These are phyloP conservation scores for Telenomus remus DNA, from an alignment of 1,140 invertebrate species.

Conservation along the genomic window DNA sequence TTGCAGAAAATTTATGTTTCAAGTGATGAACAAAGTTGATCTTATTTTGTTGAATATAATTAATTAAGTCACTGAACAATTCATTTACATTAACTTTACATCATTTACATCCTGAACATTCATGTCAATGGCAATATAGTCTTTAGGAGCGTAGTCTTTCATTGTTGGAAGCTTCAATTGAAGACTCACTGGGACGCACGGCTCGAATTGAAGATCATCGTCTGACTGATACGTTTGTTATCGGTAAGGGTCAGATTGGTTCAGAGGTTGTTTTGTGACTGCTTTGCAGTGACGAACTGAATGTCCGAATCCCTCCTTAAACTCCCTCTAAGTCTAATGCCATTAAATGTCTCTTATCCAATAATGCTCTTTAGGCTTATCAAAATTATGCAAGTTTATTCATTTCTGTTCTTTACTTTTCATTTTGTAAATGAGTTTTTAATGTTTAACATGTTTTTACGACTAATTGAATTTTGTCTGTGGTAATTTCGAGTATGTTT, in stretches of 20 bases:
- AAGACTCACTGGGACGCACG: constrained; percentile 1
- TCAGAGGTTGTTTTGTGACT: constrained; percentile 38
- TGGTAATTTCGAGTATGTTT: too few species aligned
- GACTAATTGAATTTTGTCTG: too few species aligned
- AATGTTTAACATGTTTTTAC: not conserved
- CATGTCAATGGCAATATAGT: constrained; percentile 45
- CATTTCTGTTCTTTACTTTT: not conserved
- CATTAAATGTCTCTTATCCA: constrained; percentile 27
- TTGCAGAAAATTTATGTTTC: too few species aligned
- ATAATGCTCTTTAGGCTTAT: constrained; percentile 24
- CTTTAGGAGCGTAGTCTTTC: constrained; percentile 14
- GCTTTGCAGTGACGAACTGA: constrained; percentile 9
- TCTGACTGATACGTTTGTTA: constrained; percentile 13
- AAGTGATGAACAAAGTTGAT: too few species aligned
- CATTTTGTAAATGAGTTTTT: constrained; percentile 5
- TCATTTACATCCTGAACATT: constrained; percentile 32
- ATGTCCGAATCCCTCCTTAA: constrained; percentile 33
- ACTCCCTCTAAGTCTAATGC: constrained; percentile 18
- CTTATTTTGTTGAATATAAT: not conserved
- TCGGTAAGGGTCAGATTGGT: constrained; percentile 19
- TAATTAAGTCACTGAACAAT: not conserved
- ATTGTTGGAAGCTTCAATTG: constrained; percentile 7
- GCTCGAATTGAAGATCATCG: constrained; percentile 12
- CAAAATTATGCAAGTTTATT: constrained; percentile 20
- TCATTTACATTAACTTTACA: constrained; percentile 56